Conservation (phyloP, 2,888 invertebrate species). For the Tetragnatha montana region DNA sequence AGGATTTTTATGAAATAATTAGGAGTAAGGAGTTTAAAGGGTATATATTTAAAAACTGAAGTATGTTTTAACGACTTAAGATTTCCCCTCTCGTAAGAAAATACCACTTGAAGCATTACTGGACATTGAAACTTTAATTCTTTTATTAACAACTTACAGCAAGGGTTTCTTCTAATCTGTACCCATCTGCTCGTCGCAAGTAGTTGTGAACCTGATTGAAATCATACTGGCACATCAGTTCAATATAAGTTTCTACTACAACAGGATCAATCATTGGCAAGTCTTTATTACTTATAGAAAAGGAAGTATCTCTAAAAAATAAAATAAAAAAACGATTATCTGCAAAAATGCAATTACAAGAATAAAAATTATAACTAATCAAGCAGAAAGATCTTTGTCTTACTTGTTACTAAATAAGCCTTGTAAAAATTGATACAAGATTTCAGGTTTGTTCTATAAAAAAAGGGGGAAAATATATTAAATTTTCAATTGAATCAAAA, state of each 20-base stretch:
- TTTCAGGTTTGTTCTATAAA: conserved; percentile 77
- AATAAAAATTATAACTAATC: background rate
- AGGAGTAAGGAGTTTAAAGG: too few relatives aligned
- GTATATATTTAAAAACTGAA: too few relatives aligned
- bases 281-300: conserved; percentile 62
- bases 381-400: conserved; percentile 66
- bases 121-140: conserved; percentile 32
- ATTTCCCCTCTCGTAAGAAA: background rate
- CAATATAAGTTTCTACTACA: conserved; percentile 81
- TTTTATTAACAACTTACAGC: conserved; percentile 74
- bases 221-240: conserved; percentile 81
- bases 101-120: background rate
- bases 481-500: background rate
- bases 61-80: too few relatives aligned
- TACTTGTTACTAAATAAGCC: conserved; percentile 79
- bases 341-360: background rate
- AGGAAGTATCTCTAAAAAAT: conserved; percentile 45
- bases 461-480: too few relatives aligned
- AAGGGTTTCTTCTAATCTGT: conserved; percentile 81
- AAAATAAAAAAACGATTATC: too few relatives aligned
- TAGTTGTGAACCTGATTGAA: conserved; percentile 78
- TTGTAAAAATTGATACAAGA: conserved; percentile 80
- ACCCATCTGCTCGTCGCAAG: conserved; percentile 78
- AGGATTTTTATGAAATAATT: too few relatives aligned
- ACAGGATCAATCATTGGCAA: conserved; percentile 76